A percentile compares a stretch with the other conserved stretches of the same genome.
These are phyloP conservation scores for Cheiracanthium punctorium DNA, from an alignment of 2,888 invertebrate genomes.

Conservation along the genomic window DNA sequence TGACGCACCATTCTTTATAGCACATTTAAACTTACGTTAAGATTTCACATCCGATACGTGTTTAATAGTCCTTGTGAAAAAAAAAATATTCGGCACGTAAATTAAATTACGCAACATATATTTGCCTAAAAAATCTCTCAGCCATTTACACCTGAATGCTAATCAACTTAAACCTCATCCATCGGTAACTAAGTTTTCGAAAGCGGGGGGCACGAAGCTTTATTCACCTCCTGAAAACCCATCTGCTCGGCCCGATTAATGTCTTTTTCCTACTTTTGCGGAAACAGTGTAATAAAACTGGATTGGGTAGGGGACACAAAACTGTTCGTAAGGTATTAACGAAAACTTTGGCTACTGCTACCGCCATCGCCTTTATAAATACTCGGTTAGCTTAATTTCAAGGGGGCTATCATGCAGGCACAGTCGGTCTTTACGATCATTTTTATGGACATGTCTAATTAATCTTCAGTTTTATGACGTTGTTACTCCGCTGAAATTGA, in stretches of 20 bases:
- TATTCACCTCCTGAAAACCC: not conserved
- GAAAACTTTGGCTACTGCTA: not conserved
- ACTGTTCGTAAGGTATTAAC: not conserved
- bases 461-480: conserved; percentile 58
- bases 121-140: too few species aligned
- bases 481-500: not conserved
- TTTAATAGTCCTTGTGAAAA: too few species aligned
- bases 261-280: not conserved
- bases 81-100: too few species aligned
- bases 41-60: too few species aligned
- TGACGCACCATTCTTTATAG: too few species aligned
- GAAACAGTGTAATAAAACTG: not conserved
- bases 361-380: not conserved
- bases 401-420: not conserved
- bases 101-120: too few species aligned
- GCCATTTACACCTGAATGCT: too few species aligned
- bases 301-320: not conserved
- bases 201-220: not conserved
- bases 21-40: too few species aligned
- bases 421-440: conserved; percentile 47
- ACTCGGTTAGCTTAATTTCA: conserved; percentile 10
- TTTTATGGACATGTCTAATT: conserved; percentile 59
- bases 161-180: not conserved
- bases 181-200: not conserved
- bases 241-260: not conserved